Evolutionary conservation across 37 sponge, comb jelly and placozoan genomes (phyloP).

Genomic region (Tethya wilhelma): DNA sequence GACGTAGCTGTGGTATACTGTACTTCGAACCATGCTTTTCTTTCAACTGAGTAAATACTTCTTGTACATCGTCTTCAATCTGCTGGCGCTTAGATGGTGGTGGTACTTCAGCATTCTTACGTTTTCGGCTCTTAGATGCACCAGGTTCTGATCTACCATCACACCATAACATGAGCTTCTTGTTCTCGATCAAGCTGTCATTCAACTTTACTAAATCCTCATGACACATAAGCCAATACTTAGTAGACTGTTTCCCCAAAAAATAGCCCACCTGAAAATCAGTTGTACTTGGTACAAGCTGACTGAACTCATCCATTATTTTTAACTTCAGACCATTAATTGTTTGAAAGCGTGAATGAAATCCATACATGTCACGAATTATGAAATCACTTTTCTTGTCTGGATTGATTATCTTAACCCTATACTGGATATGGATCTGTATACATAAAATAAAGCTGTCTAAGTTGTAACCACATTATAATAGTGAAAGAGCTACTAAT

Average conservation of each 20-base stretch:
- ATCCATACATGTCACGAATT: not conserved
- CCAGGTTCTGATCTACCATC: not conserved
- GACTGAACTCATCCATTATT: not conserved
- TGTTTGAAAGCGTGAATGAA: not conserved
- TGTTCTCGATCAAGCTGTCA: too few relatives aligned
- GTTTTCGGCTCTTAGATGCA: not conserved
- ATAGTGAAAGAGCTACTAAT: too few relatives aligned
- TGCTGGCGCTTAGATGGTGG: constrained; percentile 5
- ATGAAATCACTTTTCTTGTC: constrained; percentile 9
- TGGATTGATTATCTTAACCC: constrained; percentile 28
- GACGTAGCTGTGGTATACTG: constrained; percentile 20
- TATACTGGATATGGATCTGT: constrained; percentile 4
- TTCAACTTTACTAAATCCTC: constrained; percentile 8
- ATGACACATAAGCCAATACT: not conserved
- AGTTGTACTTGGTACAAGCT: constrained; percentile 6
- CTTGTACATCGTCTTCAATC: constrained; percentile 6
- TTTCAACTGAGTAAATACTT: not conserved
- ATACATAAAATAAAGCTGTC: too few relatives aligned
- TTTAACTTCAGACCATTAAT: not conserved
- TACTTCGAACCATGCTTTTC: not conserved
- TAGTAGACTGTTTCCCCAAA: not conserved
- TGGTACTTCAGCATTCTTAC: not conserved
- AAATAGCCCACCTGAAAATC: constrained; percentile 17
- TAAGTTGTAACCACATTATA: too few relatives aligned
- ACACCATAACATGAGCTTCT: constrained; percentile 9